phyloP scores from a whole-genome alignment of 2,113 vertebrate genomes.

The Entelurus aequoreus region DNA sequence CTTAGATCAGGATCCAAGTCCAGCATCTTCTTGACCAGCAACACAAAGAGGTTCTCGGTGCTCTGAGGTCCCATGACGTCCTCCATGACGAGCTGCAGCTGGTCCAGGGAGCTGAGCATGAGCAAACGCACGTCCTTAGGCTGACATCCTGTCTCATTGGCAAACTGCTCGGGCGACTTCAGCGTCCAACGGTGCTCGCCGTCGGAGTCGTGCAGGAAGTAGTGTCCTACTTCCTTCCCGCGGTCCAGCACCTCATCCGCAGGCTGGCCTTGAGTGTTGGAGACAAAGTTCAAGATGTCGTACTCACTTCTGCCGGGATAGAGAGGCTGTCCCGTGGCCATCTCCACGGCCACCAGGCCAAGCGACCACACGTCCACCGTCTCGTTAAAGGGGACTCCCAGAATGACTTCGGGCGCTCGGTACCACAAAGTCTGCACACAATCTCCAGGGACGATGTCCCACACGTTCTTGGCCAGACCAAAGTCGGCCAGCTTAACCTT shows the following conservation, averaged over 20 bases:
- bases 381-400: slow-evolving; percentile 9
- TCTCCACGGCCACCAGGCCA: slow-evolving; percentile 6
- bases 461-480: not conserved
- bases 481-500: slow-evolving; percentile 15
- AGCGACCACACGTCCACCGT: slow-evolving; percentile 14
- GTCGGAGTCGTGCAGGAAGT: not conserved
- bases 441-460: not conserved
- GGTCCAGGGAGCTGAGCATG: not conserved
- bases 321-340: not conserved
- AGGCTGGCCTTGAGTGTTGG: slow-evolving; percentile 9
- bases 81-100: slow-evolving; percentile 1
- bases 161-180: not conserved
- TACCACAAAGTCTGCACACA: slow-evolving; percentile 11
- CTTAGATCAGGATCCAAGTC: slow-evolving; percentile 4
- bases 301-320: not conserved
- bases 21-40: not conserved
- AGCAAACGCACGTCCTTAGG: not conserved
- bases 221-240: not conserved
- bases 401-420: slow-evolving; percentile 11
- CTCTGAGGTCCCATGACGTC: not conserved
- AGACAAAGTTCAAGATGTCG: not conserved
- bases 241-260: slow-evolving; percentile 14
- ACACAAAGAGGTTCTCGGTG: not conserved
- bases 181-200: not conserved
- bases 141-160: slow-evolving; percentile 1